Base-by-base conservation (phyloP, 1,140 invertebrate species). In the Drosophila asahinai region DNA sequence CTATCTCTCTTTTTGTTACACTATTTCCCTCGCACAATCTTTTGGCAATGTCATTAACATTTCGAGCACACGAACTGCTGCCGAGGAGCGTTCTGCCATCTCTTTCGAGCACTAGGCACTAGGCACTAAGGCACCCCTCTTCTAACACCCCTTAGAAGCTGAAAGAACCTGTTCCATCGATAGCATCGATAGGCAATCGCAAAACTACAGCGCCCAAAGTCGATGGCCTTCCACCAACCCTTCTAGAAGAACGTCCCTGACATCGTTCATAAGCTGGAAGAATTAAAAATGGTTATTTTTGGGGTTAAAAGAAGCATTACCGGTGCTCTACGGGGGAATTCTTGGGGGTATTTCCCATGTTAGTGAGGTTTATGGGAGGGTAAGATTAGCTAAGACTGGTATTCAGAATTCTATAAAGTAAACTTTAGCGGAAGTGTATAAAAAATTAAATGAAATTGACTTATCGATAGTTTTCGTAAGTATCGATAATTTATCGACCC, bases 11-110 rank as follows among this genome's bases (percentile, higher is more conserved):
- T 14, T 51, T 52, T 54, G 38, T 67, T 52, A 54, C 55, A 36
- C 66, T 48, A 38, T 17, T 49, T 17, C 38, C 45, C 33, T 25
- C 25, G 9, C 61, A 15, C 45, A 27, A 45, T 30, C 42, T 25
- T 54, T 47, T 66, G 33, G 52, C 72, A 75, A 66, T 66, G 61
- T 76, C 61, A 76, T 77, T 77, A 77, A 76, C 74, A 77, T 75
- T 76, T 76, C 8, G 45, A 74, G 51, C 72, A 63, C 72, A 63
- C 58, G n/a, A 36, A 25, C 58, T 52, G 42, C 33, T 14, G 36
- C 36, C 27, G 51, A 4, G 19, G 19, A 73, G 73, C 60, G 71
- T 76, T 75, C 73, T 65, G 59, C 45, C 27, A 7, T 75, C 73
- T 75, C 52, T 15, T 12, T 65, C 43, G 19, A 27, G 25, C 70